Percentiles rank a stretch among this genome's conserved stretches.
Evolutionary conservation across 1,140 invertebrate genomes (phyloP).

Genomic region (Drosophila pseudoananassae): DNA sequence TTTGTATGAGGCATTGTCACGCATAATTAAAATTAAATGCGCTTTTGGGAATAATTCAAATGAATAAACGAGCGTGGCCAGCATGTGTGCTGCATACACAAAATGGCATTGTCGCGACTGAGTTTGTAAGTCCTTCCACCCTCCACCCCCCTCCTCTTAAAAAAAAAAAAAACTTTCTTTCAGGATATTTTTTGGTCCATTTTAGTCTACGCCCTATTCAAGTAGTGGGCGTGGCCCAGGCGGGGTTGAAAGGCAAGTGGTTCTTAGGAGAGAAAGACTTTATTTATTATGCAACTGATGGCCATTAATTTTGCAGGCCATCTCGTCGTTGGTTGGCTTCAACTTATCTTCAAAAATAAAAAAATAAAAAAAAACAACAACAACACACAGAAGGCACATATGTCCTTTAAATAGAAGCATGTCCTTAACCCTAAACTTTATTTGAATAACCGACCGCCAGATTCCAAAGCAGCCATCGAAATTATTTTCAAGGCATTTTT

Average conservation of each 20-base stretch:
- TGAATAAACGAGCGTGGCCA: slow-evolving; percentile 80
- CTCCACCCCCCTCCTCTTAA: not conserved
- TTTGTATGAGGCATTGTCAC: slow-evolving; percentile 79
- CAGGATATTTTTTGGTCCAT: not conserved
- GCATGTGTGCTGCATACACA: slow-evolving; percentile 79
- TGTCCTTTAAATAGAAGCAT: not conserved
- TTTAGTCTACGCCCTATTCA: slow-evolving; percentile 31
- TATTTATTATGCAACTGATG: slow-evolving; percentile 82
- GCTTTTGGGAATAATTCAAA: slow-evolving; percentile 84
- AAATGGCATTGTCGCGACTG: slow-evolving; percentile 66
- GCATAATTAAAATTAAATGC: slow-evolving; percentile 84
- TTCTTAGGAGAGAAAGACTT: slow-evolving; percentile 34
- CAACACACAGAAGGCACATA: not conserved
- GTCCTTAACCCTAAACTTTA: not conserved
- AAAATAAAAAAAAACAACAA: too few species aligned
- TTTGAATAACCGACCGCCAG: slow-evolving; percentile 13
- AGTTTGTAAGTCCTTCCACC: not conserved
- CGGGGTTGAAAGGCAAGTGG: too few species aligned
- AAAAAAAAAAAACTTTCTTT: slow-evolving; percentile 30
- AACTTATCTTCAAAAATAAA: not conserved
- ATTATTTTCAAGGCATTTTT: slow-evolving; percentile 20
- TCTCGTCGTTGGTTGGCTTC: slow-evolving; percentile 6
- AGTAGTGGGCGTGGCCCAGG: slow-evolving; percentile 38
- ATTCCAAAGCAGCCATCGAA: slow-evolving; percentile 6
- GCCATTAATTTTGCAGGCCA: slow-evolving; percentile 73